Base-by-base conservation (phyloP, 2,797 vertebrate genomes). In the Sebastes minor region DNA sequence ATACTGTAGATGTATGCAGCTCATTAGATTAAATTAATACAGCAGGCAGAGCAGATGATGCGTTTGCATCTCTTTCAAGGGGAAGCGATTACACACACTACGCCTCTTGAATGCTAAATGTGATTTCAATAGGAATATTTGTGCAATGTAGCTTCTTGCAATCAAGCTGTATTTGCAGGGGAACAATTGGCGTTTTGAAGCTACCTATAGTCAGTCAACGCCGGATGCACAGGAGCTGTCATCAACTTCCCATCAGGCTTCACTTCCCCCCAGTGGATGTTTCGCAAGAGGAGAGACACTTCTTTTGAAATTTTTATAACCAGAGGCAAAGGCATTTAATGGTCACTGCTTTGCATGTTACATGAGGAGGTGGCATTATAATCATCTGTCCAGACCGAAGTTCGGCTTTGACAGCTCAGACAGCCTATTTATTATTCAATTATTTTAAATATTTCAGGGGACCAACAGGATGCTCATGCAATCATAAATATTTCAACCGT, bases 371-470 rank as follows among this genome's bases (percentile, higher is more conserved):
- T 69, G 82, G 75, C 63, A 77, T 83, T 76, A 85, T 76, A 74
- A 85, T 82, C 23, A 78, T 78, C 63, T 74, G 76, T 10, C 68
- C 75, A 57, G 71, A 64, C 79, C 76, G 76, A 74, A 80, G 62
- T 35, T 46, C 14, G 57, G 72, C 77, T 88, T 78, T 74, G 79
- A 92, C 82, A 82, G 78, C 72, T 69, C 59, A 77, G 78, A 78
- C 46, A 80, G 78, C 28, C 69, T 83, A 91, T 94, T 92, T 86
- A 94, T 94, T 93, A 95, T 95, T 95, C 70, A 94, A 89, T 95
- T 87, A 94, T 90, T 94, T 91, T 93, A 92, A 94, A 96, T 95
- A 95, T 95, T 95, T 95, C 79, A 95, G 74, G 55, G 82, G 63
- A 78, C 80, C 33, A 88, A 91, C 93, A 93, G 89, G 90, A 94